Percentiles rank a stretch among this genome's conserved stretches.
Conservation (phyloP, 1,140 invertebrate genomes). For the Drosophila busckii region DNA sequence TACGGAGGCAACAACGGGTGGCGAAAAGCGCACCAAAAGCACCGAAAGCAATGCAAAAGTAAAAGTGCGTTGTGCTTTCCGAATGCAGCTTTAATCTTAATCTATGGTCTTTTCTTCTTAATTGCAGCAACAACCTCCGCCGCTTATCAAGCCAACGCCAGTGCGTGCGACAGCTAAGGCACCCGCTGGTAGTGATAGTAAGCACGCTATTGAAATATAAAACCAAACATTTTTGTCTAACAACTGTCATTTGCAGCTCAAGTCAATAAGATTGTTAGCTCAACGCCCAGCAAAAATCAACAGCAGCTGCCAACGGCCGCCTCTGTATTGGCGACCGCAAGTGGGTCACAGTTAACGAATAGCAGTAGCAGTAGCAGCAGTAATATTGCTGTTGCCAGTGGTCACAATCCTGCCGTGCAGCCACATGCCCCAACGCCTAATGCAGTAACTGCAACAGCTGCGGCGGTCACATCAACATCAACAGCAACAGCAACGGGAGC, state of each 20-base stretch:
- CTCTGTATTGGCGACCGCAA: constrained; percentile 45
- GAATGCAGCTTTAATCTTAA: no score
- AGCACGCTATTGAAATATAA: constrained; percentile 11
- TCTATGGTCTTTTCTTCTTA: no score
- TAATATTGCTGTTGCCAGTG: constrained; percentile 35
- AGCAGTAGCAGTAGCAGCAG: constrained; percentile 35
- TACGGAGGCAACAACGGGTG: constrained; percentile 81
- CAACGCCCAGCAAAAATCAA: constrained; percentile 78
- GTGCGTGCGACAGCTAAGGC: constrained; percentile 85
- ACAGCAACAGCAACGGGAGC: constrained; percentile 16
- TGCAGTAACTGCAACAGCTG: constrained; percentile 16
- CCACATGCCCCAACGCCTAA: constrained; percentile 67
- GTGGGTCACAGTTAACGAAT: constrained; percentile 37
- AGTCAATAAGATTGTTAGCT: constrained; percentile 77
- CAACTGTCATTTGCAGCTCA: constrained; percentile 34
- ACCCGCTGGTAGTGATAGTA: constrained; percentile 76
- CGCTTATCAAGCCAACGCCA: constrained; percentile 87
- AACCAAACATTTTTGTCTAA: neutral
- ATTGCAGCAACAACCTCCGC: constrained; percentile 58
- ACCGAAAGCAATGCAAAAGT: constrained; percentile 78
- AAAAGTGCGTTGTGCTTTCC: no score
- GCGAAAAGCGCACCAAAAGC: constrained; percentile 84
- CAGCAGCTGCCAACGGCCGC: constrained; percentile 50
- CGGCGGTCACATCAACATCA: constrained; percentile 12
- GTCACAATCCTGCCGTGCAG: constrained; percentile 65